Base-by-base conservation (phyloP, 2,797 vertebrate genomes). In the Pelochelys cantorii region DNA sequence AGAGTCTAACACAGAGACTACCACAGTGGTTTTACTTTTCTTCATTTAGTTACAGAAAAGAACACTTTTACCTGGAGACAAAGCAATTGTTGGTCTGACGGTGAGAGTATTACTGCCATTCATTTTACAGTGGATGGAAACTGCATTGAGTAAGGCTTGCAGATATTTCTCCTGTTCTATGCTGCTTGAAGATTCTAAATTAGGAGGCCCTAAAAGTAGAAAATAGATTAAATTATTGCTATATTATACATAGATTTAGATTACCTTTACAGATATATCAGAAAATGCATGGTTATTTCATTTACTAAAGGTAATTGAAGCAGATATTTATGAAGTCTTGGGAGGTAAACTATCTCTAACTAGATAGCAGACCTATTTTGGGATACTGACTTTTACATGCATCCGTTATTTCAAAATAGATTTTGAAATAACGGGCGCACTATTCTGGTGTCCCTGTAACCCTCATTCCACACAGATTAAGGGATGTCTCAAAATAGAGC, bases 121-220 rank as follows among this genome's bases (percentile, higher is more conserved):
- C 95, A 98, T 98, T 97, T 98, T 99, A 98, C 98, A 99, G 98
- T 99, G 98, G 95, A 99, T 92, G 37, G 99, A 99, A 96, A 99
- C 98, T 93, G 99, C 99, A 97, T 97, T 98, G 84, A 99, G 97
- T 95, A 99, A 98, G 89, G 99, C 99, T 95, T 99, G 99, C 23
- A 99, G 98, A 96, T 99, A 99, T 89, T 99, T 99, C 89, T 99
- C 99, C 95, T 99, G 99, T 95, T 99, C 99, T 92, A 99, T 99
- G 95, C 99, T 99, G 97, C 99, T 99, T 95, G 99, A 99, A 4
- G 98, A 99, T 93, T 99, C 99, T 15, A 99, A 98, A 92, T 98
- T 98, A 90, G 98, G 97, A 42, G 99, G 99, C 94, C 98, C 99
- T 99, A 93, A 81, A 95, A 90, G 87, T 5, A 31, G 54, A 95